Conservation (phyloP, 2,113 vertebrate genomes). For the Amblyornis subalaris region DNA sequence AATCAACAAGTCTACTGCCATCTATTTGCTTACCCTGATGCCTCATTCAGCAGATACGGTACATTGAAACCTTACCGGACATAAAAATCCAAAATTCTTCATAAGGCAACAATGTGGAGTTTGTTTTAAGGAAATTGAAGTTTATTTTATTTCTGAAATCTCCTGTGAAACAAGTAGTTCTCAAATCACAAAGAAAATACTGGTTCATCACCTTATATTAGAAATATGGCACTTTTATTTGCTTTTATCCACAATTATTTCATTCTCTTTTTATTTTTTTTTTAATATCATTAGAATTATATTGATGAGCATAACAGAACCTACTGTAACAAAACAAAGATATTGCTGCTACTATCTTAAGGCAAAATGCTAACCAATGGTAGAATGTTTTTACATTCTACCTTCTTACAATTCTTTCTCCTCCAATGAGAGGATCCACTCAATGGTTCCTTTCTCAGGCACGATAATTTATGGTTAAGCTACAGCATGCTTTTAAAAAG, state of each 20-base stretch:
- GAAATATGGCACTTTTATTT: constrained; percentile 39
- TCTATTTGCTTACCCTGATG: constrained; percentile 57
- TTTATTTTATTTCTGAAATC: constrained; percentile 63
- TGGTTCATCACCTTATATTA: constrained; percentile 14
- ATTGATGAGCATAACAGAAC: constrained; percentile 25
- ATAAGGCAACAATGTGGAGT: constrained; percentile 51
- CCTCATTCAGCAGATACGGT: constrained; percentile 49
- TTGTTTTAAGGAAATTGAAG: constrained; percentile 63
- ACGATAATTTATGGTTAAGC: neutral
- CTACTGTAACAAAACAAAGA: neutral
- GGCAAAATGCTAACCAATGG: constrained; percentile 11
- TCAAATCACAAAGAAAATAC: constrained; percentile 36
- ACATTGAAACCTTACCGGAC: constrained; percentile 34
- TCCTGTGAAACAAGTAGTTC: constrained; percentile 33
- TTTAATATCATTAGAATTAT: neutral
- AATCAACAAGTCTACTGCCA: neutral
- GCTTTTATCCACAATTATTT: constrained; percentile 57
- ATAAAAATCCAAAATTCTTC: constrained; percentile 50
- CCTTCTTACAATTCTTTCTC: too few relatives aligned
- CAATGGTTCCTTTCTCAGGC: neutral
- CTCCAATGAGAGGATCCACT: neutral
- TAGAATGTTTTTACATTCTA: too few relatives aligned
- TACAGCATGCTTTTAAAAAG: neutral
- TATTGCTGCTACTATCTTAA: constrained; percentile 33
- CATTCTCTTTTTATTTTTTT: neutral